Evolutionary conservation across 2,797 vertebrate genomes (phyloP).

Genomic region (Poeciliopsis paucimaculata): DNA sequence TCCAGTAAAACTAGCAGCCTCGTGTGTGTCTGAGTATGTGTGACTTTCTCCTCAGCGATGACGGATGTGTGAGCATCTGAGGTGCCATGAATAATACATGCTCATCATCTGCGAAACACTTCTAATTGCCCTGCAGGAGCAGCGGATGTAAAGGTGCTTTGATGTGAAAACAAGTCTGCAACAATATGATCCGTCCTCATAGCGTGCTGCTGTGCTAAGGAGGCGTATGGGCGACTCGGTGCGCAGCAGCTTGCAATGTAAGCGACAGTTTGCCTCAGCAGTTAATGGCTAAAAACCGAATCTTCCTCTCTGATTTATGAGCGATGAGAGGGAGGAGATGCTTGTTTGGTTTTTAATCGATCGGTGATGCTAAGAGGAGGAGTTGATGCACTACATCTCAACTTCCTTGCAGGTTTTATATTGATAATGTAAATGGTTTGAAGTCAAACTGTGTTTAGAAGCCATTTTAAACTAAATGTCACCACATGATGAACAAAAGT

Average conservation of each 20-base stretch:
- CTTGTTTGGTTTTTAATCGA: not conserved
- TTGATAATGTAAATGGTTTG: not conserved
- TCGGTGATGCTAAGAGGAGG: not conserved
- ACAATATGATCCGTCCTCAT: not conserved
- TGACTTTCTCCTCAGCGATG: slow-evolving; percentile 39
- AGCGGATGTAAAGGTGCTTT: slow-evolving; percentile 22
- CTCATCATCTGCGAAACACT: slow-evolving; percentile 30
- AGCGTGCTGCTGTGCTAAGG: not conserved
- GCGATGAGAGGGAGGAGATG: not conserved
- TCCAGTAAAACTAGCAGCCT: slow-evolving; percentile 22
- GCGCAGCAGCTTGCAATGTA: not conserved
- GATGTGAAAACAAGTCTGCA: not conserved
- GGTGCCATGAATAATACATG: slow-evolving; percentile 67
- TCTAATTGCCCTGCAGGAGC: slow-evolving; percentile 41
- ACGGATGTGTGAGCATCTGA: slow-evolving; percentile 39
- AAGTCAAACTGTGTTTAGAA: not conserved
- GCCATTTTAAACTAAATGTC: not conserved
- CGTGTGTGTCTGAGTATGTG: slow-evolving; percentile 1
- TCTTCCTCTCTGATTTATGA: not conserved
- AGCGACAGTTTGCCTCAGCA: slow-evolving; percentile 1
- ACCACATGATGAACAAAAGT: not conserved
- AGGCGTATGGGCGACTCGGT: slow-evolving; percentile 6
- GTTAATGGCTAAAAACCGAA: not conserved
- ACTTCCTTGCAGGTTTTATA: not conserved
- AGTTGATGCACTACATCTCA: not conserved